Base-by-base conservation (phyloP, 2,888 invertebrate species). In the Ecliptopera silaceata region DNA sequence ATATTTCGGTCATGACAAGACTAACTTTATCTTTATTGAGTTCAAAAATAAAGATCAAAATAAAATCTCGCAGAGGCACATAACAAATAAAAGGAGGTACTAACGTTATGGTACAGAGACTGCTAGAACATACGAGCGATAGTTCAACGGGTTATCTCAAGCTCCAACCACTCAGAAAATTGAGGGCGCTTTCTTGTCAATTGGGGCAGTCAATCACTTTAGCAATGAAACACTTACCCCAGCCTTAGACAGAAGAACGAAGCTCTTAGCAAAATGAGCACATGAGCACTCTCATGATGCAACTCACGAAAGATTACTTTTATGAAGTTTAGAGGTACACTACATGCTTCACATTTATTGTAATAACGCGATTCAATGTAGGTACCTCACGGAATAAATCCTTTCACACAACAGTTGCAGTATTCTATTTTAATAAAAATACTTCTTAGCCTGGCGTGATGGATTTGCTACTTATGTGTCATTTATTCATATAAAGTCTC, bases 131-230 rank as follows among this genome's bases (percentile, higher is more conserved):
- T 22, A 12, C 34, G 20, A 43, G 43, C 11, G 38, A 39, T 29
- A 39, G 32, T 46, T 49, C 26, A 48, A 39, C 36, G 47, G 20
- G 46, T 59, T 61, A 65, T 61, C 59, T 55, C 47, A 47, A 54
- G 36, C 48, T 56, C 46, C 53, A 58, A 29, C 53, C 61, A 63
- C 58, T 63, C 45, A 59, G 63, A 63, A 61, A 63, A 65, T 63
- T 61, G 63, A 60, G 59, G 59, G 46, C 65, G 46, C 46, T 61
- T 56, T 49, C 57, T 63, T 49, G 57, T 51, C 59, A 61, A 61
- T 64, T 61, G 65, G 57, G 50, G 48, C 57, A 64, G 58, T 66
- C 65, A 62, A 66, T 66, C 66, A 66, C 64, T 57, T 59, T 51
- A 49, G 50, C 56, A 62, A 59, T 63, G 45, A 62, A 42, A 64